A percentile compares a stretch with the other conserved stretches of the same genome.
These are phyloP conservation scores for Falco naumanni DNA, from an alignment of 2,797 vertebrate species.

Conservation along the genomic window DNA sequence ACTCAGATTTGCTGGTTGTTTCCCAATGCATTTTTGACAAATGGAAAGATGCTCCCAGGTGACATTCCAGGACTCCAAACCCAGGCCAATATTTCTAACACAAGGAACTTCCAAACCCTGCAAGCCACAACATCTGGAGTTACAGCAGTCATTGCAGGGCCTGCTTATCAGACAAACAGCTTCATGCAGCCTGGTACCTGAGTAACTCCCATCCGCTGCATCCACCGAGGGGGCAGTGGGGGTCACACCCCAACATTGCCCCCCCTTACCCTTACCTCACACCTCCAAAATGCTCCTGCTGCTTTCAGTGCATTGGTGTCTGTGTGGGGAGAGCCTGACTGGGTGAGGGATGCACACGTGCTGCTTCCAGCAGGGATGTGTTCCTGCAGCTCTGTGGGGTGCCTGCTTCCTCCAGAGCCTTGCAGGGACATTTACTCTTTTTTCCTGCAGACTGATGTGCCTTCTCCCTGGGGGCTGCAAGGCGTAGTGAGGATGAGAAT, in stretches of 20 bases:
- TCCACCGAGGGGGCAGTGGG: neutral
- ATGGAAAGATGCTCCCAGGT: neutral
- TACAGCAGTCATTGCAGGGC: neutral
- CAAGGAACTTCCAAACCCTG: neutral
- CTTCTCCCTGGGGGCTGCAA: fast-evolving
- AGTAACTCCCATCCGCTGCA: neutral
- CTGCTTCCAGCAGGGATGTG: neutral
- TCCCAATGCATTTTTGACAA: neutral
- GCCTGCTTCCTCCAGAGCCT: neutral
- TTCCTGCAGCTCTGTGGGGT: neutral
- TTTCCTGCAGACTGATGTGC: neutral
- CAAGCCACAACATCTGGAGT: neutral
- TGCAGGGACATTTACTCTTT: neutral
- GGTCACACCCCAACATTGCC: neutral
- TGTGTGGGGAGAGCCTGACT: fast-evolving
- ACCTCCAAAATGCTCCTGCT: neutral
- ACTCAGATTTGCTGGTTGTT: neutral
- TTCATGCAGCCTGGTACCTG: neutral
- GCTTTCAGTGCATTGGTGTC: fast-evolving
- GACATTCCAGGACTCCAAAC: neutral
- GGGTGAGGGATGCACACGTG: neutral
- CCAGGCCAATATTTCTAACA: neutral
- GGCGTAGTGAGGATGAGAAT: neutral
- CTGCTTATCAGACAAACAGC: neutral
- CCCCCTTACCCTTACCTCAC: neutral